Conservation (phyloP, 1,140 invertebrate species). For the Drosophila grimshawi region DNA sequence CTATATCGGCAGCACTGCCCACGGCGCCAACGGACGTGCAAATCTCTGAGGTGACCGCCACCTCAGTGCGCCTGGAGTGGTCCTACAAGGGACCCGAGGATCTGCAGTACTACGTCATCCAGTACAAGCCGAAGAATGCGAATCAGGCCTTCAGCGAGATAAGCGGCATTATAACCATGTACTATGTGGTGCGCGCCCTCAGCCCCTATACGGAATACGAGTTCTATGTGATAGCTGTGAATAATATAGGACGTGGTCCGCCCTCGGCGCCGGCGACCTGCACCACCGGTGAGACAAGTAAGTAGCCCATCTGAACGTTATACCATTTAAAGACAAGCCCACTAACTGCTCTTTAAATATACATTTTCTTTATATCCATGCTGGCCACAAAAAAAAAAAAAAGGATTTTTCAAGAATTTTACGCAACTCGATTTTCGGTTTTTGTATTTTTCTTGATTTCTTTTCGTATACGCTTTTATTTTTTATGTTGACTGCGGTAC, state of each 20-base stretch:
- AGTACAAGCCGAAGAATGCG: slow-evolving; percentile 96
- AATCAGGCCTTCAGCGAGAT: slow-evolving; percentile 94
- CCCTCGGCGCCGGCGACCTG: slow-evolving; percentile 93
- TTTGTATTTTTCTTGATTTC: slow-evolving; percentile 29
- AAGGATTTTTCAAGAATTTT: slow-evolving; percentile 36
- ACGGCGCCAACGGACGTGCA: slow-evolving; percentile 94
- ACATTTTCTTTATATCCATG: slow-evolving; percentile 29
- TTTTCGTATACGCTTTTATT: slow-evolving; percentile 3
- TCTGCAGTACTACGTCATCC: slow-evolving; percentile 96
- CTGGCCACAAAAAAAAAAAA: slow-evolving; percentile 12
- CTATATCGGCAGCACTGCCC: slow-evolving; percentile 87
- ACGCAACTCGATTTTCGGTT: slow-evolving; percentile 13
- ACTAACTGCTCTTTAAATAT: slow-evolving; percentile 19
- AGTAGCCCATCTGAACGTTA: slow-evolving; percentile 80
- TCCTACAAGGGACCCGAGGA: slow-evolving; percentile 93
- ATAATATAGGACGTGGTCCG: slow-evolving; percentile 95
- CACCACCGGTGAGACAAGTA: slow-evolving; percentile 98
- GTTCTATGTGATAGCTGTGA: slow-evolving; percentile 97
- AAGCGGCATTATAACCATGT: slow-evolving; percentile 95
- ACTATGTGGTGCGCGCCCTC: slow-evolving; percentile 94
- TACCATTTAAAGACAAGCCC: slow-evolving; percentile 8
- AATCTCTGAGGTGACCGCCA: slow-evolving; percentile 96
- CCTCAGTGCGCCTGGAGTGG: slow-evolving; percentile 96
- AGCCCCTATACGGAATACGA: slow-evolving; percentile 98
- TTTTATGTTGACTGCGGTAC: slow-evolving; percentile 80